Evolutionary conservation across 2,888 invertebrate genomes (phyloP), one percentile per base, ranked within the genome.

Genomic region (Plebejus argus): DNA sequence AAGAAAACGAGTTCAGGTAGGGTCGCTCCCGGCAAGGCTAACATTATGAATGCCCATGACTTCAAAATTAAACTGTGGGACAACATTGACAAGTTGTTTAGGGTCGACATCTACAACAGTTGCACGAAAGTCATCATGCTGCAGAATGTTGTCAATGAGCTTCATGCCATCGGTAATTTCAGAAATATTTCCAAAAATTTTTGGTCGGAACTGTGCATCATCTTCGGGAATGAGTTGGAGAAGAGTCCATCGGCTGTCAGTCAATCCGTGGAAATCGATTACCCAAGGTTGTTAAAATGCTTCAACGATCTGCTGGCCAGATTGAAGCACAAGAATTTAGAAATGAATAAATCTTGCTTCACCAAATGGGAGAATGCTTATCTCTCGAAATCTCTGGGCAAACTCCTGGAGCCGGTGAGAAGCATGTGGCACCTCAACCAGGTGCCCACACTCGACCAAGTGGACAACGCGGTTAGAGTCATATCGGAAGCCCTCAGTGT

Each of bases 231-330:
- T 81, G 95, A 95, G 85, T 88, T 95, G 39, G 94, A 94, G 72
- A 95, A 94, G 82, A 91, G 95, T 76, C 91, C 95, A 0, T 82
- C 90, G 1, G 92, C 94, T 78, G 95, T 98, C 70, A 97, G 96
- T 84, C 98, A 98, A 89, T 96, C 97, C 78, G 94, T 98, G 78
- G 98, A 98, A 90, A 97, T 97, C 78, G 98, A 98, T 87, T 98
- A 96, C 88, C 98, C 98, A 6, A 97, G 97, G 88, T 93, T 98
- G 61, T 91, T 98, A n/a, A 96, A 97, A 84, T 95, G 97, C 82
- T 97, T 97, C 88, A 95, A 96, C 86, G 98, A 98, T 85, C 93
- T 98, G 83, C 95, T 96, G 81, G 95, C 96, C 79, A 95, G 96
- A 82, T 90, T 98, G 3, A 96, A 96, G 86, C 95, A 92, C 81